A percentile compares a stretch with the other conserved stretches of the same genome.
Conservation (phyloP, 2,888 invertebrate species). For the Hirtodrosophila alboralis region DNA sequence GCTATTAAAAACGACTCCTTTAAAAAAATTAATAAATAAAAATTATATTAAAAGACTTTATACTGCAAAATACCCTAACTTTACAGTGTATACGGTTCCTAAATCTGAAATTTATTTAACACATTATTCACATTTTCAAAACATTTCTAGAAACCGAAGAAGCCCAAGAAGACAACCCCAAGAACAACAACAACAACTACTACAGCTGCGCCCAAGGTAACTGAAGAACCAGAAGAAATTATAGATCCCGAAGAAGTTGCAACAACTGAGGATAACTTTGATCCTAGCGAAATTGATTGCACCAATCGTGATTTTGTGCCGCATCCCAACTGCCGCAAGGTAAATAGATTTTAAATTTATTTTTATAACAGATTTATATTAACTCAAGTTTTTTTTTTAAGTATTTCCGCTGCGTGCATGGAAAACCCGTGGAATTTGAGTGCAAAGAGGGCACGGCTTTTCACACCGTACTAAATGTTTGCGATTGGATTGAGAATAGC, state of each 20-base stretch:
- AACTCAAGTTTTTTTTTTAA: conserved; percentile 80
- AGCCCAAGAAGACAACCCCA: conserved; percentile 74
- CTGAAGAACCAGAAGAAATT: conserved; percentile 49
- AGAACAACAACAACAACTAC: conserved; percentile 63
- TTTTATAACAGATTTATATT: not conserved
- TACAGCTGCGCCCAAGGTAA: conserved; percentile 54
- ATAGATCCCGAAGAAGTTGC: conserved; percentile 33
- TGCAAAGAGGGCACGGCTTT: conserved; percentile 91
- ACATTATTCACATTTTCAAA: no score
- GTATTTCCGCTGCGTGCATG: conserved; percentile 95
- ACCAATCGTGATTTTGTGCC: conserved; percentile 86
- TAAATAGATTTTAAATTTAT: conserved; percentile 63
- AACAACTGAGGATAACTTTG: conserved; percentile 47
- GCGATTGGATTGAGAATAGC: conserved; percentile 92
- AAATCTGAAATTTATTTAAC: no score
- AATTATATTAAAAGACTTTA: no score
- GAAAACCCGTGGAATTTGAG: conserved; percentile 88
- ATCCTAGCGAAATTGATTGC: conserved; percentile 84
- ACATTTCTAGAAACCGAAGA: conserved; percentile 71
- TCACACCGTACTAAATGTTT: conserved; percentile 88
- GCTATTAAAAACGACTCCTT: no score
- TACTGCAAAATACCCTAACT: no score
- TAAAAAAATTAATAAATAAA: no score
- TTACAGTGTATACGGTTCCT: no score
- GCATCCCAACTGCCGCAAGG: conserved; percentile 86